phyloP scores from a whole-genome alignment of 2,113 vertebrate species.

The Gadus macrocephalus region DNA sequence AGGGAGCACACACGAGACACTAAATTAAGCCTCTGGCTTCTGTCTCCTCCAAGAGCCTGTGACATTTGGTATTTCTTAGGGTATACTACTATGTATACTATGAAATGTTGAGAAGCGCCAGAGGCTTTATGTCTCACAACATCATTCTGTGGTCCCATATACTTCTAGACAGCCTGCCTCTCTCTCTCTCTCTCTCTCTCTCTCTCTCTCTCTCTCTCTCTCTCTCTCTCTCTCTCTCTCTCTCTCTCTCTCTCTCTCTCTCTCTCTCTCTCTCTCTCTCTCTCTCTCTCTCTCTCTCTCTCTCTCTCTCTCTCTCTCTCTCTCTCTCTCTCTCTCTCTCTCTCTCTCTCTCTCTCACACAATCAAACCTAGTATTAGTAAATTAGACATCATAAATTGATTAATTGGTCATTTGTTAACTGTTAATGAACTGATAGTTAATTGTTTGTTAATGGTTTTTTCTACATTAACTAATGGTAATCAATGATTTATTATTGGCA shows the following conservation, averaged over 20 bases:
- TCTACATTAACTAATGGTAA: too few relatives aligned
- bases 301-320: background rate
- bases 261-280: too few relatives aligned
- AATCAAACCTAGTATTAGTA: too few relatives aligned
- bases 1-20: background rate
- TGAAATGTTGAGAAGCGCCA: constrained; percentile 1
- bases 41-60: background rate
- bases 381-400: too few relatives aligned
- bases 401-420: too few relatives aligned
- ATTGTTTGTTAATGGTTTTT: too few relatives aligned
- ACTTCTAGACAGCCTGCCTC: constrained; percentile 43
- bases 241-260: background rate
- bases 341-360: too few relatives aligned
- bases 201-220: too few relatives aligned
- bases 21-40: constrained; percentile 3
- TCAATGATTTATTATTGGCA: too few relatives aligned
- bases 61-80: constrained; percentile 3
- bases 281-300: constrained; percentile 36
- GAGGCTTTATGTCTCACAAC: constrained; percentile 19
- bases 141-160: constrained; percentile 52
- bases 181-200: constrained; percentile 31
- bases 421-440: too few relatives aligned
- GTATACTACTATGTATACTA: background rate
- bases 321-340: background rate
- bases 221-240: background rate